These are phyloP conservation scores for Odocoileus hemionus DNA, from an alignment of 2,113 vertebrate species.

Conservation along the genomic window DNA sequence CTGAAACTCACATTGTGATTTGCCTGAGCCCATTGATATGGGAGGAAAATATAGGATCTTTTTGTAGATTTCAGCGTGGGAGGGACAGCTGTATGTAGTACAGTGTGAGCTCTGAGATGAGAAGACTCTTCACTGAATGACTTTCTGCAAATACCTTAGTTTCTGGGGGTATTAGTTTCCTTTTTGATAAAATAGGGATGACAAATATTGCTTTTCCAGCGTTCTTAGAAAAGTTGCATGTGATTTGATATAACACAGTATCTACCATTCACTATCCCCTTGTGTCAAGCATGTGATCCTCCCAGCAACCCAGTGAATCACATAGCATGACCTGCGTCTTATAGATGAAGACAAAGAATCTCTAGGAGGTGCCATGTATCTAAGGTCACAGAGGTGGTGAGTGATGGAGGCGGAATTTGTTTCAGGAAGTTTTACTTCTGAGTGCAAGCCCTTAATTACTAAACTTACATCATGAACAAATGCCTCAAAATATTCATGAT, in stretches of 20 bases:
- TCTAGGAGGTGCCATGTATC: not conserved
- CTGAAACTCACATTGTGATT: not conserved
- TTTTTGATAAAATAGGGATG: not conserved
- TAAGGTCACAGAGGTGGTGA: not conserved
- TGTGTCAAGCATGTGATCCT: not conserved
- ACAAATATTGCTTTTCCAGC: not conserved
- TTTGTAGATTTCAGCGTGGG: not conserved
- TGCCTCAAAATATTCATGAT: not conserved
- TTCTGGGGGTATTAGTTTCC: not conserved
- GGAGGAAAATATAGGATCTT: not conserved
- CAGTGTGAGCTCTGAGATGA: not conserved
- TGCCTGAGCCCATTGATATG: not conserved
- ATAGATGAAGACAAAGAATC: not conserved
- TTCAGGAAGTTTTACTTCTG: not conserved
- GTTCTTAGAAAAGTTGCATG: not conserved
- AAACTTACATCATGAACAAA: not conserved
- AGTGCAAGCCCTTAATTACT: not conserved
- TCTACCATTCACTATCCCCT: not conserved
- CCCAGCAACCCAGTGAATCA: not conserved
- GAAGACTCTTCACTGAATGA: not conserved
- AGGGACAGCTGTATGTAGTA: not conserved
- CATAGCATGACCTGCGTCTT: not conserved
- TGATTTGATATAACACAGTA: not conserved
- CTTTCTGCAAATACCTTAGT: not conserved
- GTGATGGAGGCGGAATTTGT: not conserved